phyloP scores from a whole-genome alignment of 2,888 invertebrate genomes.

The Agrilus biguttatus region DNA sequence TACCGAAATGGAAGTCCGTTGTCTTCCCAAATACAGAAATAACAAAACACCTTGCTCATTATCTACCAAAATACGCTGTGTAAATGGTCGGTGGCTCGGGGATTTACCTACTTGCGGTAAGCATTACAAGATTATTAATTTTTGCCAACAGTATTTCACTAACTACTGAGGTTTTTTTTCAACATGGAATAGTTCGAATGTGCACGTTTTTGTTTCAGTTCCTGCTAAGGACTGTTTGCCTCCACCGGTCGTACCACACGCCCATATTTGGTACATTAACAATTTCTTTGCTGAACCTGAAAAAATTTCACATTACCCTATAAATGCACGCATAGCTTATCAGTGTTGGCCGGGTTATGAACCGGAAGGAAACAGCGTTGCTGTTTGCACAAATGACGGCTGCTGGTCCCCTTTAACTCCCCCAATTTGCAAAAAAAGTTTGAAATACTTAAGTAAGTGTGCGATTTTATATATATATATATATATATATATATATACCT shows the following conservation, averaged over 20 bases:
- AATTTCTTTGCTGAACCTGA: constrained; percentile 11
- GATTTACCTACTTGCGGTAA: constrained; percentile 30
- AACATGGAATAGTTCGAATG: too few species aligned
- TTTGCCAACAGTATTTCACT: neutral
- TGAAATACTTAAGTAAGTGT: constrained; percentile 20
- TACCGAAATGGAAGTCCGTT: constrained; percentile 25
- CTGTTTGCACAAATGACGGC: constrained; percentile 26
- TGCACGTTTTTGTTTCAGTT: constrained; percentile 20
- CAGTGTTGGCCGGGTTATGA: constrained; percentile 29
- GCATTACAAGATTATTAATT: constrained; percentile 5
- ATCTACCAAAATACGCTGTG: constrained; percentile 22
- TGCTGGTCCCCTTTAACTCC: constrained; percentile 27
- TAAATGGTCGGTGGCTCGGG: constrained; percentile 28
- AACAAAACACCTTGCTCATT: constrained; percentile 22
- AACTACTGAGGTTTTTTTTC: too few species aligned
- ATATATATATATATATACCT: too few species aligned
- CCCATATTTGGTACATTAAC: constrained; percentile 19
- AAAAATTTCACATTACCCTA: constrained; percentile 20
- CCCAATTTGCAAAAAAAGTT: constrained; percentile 20
- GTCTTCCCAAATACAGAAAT: constrained; percentile 24
- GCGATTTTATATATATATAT: neutral
- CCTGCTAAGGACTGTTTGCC: constrained; percentile 22
- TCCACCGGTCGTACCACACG: constrained; percentile 24
- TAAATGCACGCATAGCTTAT: constrained; percentile 26
- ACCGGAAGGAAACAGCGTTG: constrained; percentile 23